phyloP scores from a whole-genome alignment of 1,140 invertebrate genomes.

The Archivesica marissinica region DNA sequence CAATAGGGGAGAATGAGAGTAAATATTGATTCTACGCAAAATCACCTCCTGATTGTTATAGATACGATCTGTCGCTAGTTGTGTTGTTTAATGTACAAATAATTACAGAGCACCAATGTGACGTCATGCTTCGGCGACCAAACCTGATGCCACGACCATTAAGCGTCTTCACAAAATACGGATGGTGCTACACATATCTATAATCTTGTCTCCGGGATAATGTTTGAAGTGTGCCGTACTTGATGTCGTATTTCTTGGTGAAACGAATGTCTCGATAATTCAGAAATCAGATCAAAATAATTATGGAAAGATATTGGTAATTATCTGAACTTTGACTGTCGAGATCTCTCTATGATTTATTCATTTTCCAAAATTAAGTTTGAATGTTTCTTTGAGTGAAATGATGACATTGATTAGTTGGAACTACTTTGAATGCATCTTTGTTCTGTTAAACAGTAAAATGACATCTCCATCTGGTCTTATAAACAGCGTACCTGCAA shows the following conservation, averaged over 20 bases:
- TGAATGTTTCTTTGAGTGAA: too few relatives aligned
- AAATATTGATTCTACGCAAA: slow-evolving; percentile 57
- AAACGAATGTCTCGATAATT: slow-evolving; percentile 8
- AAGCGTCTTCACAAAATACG: slow-evolving; percentile 38
- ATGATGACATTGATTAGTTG: too few relatives aligned
- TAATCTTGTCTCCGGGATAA: slow-evolving; percentile 26
- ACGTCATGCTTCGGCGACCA: slow-evolving; percentile 36
- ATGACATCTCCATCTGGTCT: too few relatives aligned
- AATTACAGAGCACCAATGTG: slow-evolving; percentile 47
- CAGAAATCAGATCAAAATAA: slow-evolving; percentile 26
- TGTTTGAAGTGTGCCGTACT: slow-evolving; percentile 39
- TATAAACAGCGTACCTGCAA: too few relatives aligned
- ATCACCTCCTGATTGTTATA: slow-evolving; percentile 43
- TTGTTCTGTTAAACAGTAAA: too few relatives aligned
- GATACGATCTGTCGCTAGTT: slow-evolving; percentile 42
- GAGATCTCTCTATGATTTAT: neutral
- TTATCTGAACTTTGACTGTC: slow-evolving; percentile 31
- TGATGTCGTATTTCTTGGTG: neutral
- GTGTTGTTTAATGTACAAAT: slow-evolving; percentile 60
- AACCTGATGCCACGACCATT: slow-evolving; percentile 32
- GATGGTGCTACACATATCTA: slow-evolving; percentile 27
- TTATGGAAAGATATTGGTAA: slow-evolving; percentile 14
- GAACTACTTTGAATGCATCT: too few relatives aligned
- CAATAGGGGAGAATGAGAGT: slow-evolving; percentile 12
- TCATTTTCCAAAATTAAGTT: too few relatives aligned